These are phyloP conservation scores for Nemoura dubitans DNA, from an alignment of 2,888 invertebrate genomes.

Conservation along the genomic window DNA sequence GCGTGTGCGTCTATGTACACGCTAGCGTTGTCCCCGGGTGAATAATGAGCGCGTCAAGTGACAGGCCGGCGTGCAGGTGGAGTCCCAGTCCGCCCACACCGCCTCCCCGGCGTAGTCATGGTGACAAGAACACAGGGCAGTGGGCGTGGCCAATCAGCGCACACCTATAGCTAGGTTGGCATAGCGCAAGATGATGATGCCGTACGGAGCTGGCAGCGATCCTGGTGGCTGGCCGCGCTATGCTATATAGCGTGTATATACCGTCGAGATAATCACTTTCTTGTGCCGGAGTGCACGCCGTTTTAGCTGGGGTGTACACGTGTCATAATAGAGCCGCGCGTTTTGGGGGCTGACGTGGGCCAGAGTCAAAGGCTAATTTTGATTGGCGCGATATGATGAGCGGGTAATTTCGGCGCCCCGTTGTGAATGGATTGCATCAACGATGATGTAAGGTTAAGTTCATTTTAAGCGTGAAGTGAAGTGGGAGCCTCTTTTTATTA, in stretches of 20 bases:
- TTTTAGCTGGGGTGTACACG: not conserved
- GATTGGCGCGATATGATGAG: not conserved
- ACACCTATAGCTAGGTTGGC: not conserved
- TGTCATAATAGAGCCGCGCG: not conserved
- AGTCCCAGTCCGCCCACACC: slow-evolving; percentile 38
- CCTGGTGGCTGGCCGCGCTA: no score
- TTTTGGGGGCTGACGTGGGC: not conserved
- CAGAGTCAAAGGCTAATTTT: not conserved
- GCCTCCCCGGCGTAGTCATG: slow-evolving; percentile 40
- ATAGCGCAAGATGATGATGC: slow-evolving; percentile 26
- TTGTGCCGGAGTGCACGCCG: no score
- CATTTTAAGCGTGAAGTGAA: no score
- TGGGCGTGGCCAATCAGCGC: not conserved
- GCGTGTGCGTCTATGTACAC: no score
- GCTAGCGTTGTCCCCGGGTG: not conserved
- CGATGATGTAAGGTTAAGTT: not conserved
- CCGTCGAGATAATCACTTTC: no score
- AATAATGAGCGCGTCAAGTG: slow-evolving; percentile 33
- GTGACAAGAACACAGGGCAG: slow-evolving; percentile 27
- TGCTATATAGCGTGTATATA: no score
- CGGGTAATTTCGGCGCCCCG: not conserved
- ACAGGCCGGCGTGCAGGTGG: slow-evolving; percentile 42
- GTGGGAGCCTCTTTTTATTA: no score
- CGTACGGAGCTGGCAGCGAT: not conserved
- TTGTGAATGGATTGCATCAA: not conserved